Percentiles rank a stretch among this genome's conserved stretches.
These are phyloP conservation scores for Cheilosia pagana DNA, from an alignment of 2,888 invertebrate species.

Conservation along the genomic window DNA sequence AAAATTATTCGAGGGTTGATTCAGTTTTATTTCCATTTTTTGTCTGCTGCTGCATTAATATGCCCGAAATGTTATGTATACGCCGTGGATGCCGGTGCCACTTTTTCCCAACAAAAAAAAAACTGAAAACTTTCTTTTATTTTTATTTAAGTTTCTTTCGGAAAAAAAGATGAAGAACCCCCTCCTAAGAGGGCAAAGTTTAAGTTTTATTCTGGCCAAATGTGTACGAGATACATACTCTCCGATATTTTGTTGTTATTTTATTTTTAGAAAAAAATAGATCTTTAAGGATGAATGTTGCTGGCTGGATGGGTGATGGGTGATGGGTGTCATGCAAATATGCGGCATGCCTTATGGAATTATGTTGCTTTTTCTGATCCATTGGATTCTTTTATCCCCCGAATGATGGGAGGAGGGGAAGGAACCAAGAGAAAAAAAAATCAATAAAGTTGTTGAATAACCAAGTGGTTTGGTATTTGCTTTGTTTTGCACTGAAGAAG, in stretches of 20 bases:
- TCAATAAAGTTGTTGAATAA: constrained; percentile 72
- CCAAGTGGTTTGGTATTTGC: constrained; percentile 47
- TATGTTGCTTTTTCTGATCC: constrained; percentile 66
- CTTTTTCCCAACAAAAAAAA: constrained; percentile 37
- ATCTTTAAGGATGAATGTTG: constrained; percentile 40
- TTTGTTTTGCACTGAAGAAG: constrained; percentile 38
- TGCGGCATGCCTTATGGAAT: constrained; percentile 71
- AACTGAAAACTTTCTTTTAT: constrained; percentile 46
- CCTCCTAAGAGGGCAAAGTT: constrained; percentile 57
- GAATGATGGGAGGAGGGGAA: not conserved
- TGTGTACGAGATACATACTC: constrained; percentile 33
- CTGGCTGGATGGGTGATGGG: constrained; percentile 40
- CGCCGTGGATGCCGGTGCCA: constrained; percentile 36
- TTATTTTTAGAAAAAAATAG: constrained; percentile 29
- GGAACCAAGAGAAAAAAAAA: constrained; percentile 23
- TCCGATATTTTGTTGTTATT: constrained; percentile 5
- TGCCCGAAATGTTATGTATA: constrained; percentile 51
- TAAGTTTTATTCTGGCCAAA: constrained; percentile 60
- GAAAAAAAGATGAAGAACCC: constrained; percentile 10
- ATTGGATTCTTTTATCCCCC: constrained; percentile 47
- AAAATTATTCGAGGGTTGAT: constrained; percentile 64
- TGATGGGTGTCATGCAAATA: constrained; percentile 65
- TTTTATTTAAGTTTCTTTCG: constrained; percentile 24
- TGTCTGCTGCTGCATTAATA: constrained; percentile 69
- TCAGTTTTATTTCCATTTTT: constrained; percentile 53